Base-by-base conservation (phyloP, 2,888 invertebrate genomes). In the Crioceris asparagi region DNA sequence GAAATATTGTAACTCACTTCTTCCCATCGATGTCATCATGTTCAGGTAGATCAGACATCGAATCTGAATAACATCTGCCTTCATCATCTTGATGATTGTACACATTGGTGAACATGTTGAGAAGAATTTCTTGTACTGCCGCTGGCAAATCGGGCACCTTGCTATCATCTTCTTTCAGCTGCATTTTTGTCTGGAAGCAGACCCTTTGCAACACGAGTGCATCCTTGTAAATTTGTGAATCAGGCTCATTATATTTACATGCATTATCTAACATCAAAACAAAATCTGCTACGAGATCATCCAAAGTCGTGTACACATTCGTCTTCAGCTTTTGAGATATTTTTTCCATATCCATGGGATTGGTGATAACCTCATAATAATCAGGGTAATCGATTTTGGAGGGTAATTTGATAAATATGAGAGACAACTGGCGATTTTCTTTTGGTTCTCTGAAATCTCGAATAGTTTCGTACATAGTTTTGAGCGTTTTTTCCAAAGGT, bases 81-180 rank as follows among this genome's bases (percentile, higher is more conserved):
- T 96, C 93, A 53, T 90, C 88, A 60, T 97, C 96, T 66, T 93
- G 91, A 61, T 94, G 91, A 61, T 93, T 96, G 63, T 94, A 94
- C 3, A 94, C 80, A 1, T 84, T 81, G 10, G 92, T 92, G 61
- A 97, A 96, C 25, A 98, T 72, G 26, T 83, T 88, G 6, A 88
- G 75, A 27, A 97, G 72, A 38, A 98, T 67, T 54, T 96, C 93
- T 60, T 93, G 91, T 0, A 97, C 83, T 0, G 88, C 85, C 1
- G 84, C 80, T 4, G 79, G 72, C 0, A 96, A 92, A 58, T 92
- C 91, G 0, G 94, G 94, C 1, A 91, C 79, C 1, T 83, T 79
- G 54, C 88, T 87, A 32, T 85, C 85, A 40, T 82, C 83, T 17
- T 48, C 78, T 64, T 83, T 79, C 36, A 97, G 65, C 60, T 88